Evolutionary conservation across 2,888 invertebrate species (phyloP).

Genomic region (Hydraecia micacea): DNA sequence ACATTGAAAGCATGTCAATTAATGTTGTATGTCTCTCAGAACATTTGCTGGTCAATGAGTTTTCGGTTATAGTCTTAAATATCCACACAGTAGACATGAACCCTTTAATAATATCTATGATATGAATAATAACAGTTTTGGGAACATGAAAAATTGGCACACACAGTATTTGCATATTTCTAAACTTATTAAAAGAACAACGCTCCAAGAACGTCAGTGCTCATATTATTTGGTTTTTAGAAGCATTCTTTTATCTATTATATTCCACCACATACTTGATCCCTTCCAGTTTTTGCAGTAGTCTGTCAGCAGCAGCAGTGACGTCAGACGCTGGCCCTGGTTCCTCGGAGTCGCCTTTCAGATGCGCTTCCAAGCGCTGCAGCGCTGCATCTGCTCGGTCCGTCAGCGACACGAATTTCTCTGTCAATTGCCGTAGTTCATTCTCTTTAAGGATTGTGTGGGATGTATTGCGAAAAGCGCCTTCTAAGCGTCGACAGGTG

Average conservation of each 20-base stretch:
- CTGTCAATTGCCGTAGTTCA: slow-evolving; percentile 84
- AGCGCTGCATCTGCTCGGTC: slow-evolving; percentile 86
- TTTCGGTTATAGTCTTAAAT: background rate
- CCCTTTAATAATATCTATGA: background rate
- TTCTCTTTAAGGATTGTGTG: slow-evolving; percentile 81
- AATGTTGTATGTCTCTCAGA: background rate
- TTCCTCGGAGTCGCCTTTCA: slow-evolving; percentile 77
- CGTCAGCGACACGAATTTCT: slow-evolving; percentile 86
- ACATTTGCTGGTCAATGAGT: background rate
- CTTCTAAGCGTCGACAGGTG: slow-evolving; percentile 83
- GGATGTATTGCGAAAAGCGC: slow-evolving; percentile 82
- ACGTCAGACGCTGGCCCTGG: slow-evolving; percentile 78
- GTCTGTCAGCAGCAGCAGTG: slow-evolving; percentile 80
- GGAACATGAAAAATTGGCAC: background rate
- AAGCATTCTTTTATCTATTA: background rate
- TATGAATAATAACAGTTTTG: background rate
- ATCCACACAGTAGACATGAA: background rate
- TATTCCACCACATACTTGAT: slow-evolving; percentile 75
- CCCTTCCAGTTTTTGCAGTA: slow-evolving; percentile 80
- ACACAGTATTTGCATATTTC: background rate
- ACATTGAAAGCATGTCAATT: background rate
- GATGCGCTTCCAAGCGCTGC: slow-evolving; percentile 81
- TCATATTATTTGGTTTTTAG: background rate
- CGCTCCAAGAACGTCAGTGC: background rate
- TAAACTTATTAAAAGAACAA: background rate